Base-by-base conservation (phyloP, 2,888 invertebrate species). In the Torymus tubicola region DNA sequence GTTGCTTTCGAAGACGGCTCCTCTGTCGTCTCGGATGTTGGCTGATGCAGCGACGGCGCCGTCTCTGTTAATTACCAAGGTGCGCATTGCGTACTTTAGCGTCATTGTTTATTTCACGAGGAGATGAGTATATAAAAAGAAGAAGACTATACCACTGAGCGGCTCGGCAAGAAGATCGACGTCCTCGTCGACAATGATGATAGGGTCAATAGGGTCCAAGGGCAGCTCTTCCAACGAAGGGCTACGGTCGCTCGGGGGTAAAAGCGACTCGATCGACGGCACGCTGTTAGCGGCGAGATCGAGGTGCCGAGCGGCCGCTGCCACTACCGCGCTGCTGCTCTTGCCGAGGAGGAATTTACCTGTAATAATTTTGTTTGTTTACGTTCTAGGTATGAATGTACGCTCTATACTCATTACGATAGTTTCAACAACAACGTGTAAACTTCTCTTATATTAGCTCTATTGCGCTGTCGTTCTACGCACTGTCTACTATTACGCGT, bases 151-250 rank as follows among this genome's bases (percentile, higher is more conserved):
- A 80, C 80, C 76, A 10, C 10, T 55, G n/a, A 78, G 74, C 0
- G 78, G 42, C 1, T 61, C 18, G 12, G 71, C 71, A 18, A 75
- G 71, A 5, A 68, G 53, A 31, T 80, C 78, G 64, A 78, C 80
- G 64, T 81, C 72, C 65, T 77, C 57, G 75, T 80, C 52, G 65
- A 75, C 52, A 53, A 61, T 57, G 16, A 74, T 57, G 11, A 71
- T 55, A n/a, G 90, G 90, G 60, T 89, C 31, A 4, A 31, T 89
- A 18, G 95, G 95, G 89, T 96, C 96, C 57, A 96, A 91, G 0
- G 96, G 96, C 72, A 96, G 91, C 87, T 96, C 96, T 91, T 96
- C 96, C 0, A 96, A 95, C 0, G 96, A 96, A 0, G 96, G 96
- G 0, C 96, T 96, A 87, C 96, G 94, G 88, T 96, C 96, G 87